Evolutionary conservation across 2,888 invertebrate species (phyloP).

Genomic region (Odontocerum albicorne): DNA sequence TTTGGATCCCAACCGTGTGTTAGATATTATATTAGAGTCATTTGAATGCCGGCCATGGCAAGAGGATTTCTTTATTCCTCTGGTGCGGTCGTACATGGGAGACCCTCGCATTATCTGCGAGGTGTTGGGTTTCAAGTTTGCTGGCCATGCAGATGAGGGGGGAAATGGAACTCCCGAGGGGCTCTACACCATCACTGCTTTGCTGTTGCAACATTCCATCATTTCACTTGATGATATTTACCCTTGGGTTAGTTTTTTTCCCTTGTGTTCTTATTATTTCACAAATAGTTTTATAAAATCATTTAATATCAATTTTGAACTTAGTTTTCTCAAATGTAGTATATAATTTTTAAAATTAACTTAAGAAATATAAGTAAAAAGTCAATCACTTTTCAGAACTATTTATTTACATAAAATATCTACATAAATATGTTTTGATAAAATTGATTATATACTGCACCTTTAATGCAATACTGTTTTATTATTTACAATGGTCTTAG

Average conservation of each 20-base stretch:
- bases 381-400: too few species aligned
- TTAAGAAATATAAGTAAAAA: too few species aligned
- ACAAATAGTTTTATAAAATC: too few species aligned
- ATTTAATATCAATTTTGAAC: too few species aligned
- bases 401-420: too few species aligned
- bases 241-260: constrained; percentile 71
- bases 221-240: constrained; percentile 87
- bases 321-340: too few species aligned
- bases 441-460: too few species aligned
- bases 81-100: constrained; percentile 83
- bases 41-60: constrained; percentile 87
- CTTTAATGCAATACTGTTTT: too few species aligned
- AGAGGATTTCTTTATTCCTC: constrained; percentile 80
- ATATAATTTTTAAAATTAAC: too few species aligned
- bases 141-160: constrained; percentile 61
- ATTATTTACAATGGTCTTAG: too few species aligned
- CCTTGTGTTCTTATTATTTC: too few species aligned
- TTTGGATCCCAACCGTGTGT: constrained; percentile 95
- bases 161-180: constrained; percentile 84
- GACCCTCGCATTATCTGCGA: constrained; percentile 89
- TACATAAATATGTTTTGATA: too few species aligned
- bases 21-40: constrained; percentile 94
- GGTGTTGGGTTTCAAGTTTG: constrained; percentile 91
- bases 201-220: constrained; percentile 85
- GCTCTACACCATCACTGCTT: constrained; percentile 85